Percentiles rank a stretch among this genome's conserved stretches.
These are phyloP conservation scores for Aphelinus atriplicis DNA, from an alignment of 1,140 invertebrate genomes.

Conservation along the genomic window DNA sequence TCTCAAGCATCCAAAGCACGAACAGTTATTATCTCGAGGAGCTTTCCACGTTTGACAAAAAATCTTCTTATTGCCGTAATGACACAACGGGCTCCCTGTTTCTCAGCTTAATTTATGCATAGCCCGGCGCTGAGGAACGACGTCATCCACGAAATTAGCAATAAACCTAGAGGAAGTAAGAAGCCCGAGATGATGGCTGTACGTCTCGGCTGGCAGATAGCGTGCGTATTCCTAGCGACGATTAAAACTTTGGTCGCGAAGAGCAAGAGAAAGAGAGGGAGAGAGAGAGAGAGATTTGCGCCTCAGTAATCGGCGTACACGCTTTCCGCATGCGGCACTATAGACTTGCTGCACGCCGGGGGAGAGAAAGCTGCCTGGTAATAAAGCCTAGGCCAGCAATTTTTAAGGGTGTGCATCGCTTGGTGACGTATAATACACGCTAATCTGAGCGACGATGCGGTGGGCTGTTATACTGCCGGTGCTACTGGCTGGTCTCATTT, in stretches of 20 bases:
- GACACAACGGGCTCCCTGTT: constrained; percentile 4
- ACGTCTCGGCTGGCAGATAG: constrained; percentile 20
- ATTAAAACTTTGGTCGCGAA: constrained; percentile 37
- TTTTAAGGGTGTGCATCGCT: constrained; percentile 50
- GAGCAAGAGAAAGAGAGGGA: not conserved
- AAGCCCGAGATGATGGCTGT: constrained; percentile 25
- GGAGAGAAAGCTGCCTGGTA: constrained; percentile 21
- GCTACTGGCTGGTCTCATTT: constrained; percentile 40
- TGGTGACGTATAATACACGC: too few relatives aligned
- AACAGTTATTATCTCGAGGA: constrained; percentile 34
- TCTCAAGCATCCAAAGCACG: constrained; percentile 34
- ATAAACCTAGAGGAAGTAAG: constrained; percentile 39
- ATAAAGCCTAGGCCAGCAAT: constrained; percentile 57
- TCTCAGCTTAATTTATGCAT: constrained; percentile 38
- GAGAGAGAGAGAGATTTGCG: constrained; percentile 1
- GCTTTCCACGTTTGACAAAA: constrained; percentile 26
- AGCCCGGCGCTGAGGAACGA: constrained; percentile 34
- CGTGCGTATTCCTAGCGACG: constrained; percentile 28
- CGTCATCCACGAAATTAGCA: constrained; percentile 39
- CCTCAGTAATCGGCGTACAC: constrained; percentile 15
- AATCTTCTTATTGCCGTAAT: constrained; percentile 40
- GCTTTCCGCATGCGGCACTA: not conserved
- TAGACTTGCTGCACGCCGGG: not conserved
- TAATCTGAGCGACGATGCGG: not conserved
- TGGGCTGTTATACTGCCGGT: constrained; percentile 21